Evolutionary conservation across 2,888 invertebrate genomes (phyloP).

Genomic region (Drosophila melanocephala): DNA sequence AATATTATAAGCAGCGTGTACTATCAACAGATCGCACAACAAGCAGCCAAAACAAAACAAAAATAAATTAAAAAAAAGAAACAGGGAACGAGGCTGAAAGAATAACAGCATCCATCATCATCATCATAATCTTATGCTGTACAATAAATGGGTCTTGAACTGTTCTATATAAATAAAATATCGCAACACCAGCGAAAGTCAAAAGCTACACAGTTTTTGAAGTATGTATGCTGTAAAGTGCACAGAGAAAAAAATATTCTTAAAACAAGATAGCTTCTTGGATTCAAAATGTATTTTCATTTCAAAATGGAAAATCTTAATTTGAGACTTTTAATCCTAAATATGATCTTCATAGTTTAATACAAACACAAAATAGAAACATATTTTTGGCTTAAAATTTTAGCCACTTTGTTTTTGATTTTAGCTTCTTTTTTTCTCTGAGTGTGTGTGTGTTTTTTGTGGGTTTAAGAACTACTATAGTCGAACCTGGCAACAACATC

Average conservation of each 20-base stretch:
- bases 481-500: slow-evolving; percentile 63
- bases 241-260: slow-evolving; percentile 5
- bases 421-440: slow-evolving; percentile 4
- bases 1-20: slow-evolving; percentile 54
- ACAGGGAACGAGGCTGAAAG: slow-evolving; percentile 37
- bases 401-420: not conserved
- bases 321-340: not conserved
- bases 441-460: slow-evolving; percentile 27
- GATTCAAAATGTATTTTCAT: not conserved
- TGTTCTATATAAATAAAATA: slow-evolving; percentile 42
- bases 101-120: slow-evolving; percentile 33
- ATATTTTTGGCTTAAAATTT: not conserved
- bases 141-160: slow-evolving; percentile 32
- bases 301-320: not conserved
- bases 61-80: not conserved
- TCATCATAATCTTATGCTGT: slow-evolving; percentile 17
- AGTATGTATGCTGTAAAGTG: slow-evolving; percentile 7
- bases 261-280: not conserved
- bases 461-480: slow-evolving; percentile 51
- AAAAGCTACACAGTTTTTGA: slow-evolving; percentile 60
- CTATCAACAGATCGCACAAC: slow-evolving; percentile 59
- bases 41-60: slow-evolving; percentile 62
- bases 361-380: not conserved
- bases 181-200: slow-evolving; percentile 73
- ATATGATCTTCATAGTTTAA: not conserved